Evolutionary conservation across 2,888 invertebrate species (phyloP), one percentile per base, ranked within the genome.

Genomic region (Phrixothrix hirtus): DNA sequence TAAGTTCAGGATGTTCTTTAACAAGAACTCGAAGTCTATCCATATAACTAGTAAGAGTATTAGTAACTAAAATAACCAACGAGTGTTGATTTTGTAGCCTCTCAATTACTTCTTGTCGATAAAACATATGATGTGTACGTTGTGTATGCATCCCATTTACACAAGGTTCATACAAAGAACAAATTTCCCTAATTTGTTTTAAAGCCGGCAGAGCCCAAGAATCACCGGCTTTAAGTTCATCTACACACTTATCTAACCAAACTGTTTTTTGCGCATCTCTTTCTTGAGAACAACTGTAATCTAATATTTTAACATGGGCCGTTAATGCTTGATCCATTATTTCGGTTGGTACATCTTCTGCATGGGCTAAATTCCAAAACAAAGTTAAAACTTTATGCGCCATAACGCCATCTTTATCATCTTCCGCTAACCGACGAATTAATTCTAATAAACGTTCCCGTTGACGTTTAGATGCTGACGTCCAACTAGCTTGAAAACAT

Each of bases 391-490:
- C 95, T 83, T 97, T 97, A 74, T 95, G 92, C 34, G 97, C 96
- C 97, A 97, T 97, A 6, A 96, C 94, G 39, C 97, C 97, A 75
- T 97, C 95, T 75, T 98, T 97, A 75, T 98, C 97, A 75, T 98
- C 97, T 77, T 98, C 97, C 2, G 97, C 97, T 55, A 98, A 79
- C 61, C 96, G 83, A 58, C 97, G 83, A 64, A 98, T 97, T 60
- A 98, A 81, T 78, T 98, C 97, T 65, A 98, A 77, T 60, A 98
- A 80, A 70, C 95, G 92, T 77, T 98, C 97, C 64, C 95, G 83
- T 78, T 98, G 96, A 72, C 96, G 90, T 76, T 94, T 95, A 73
- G 89, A 94, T 27, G 96, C 96, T 60, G 92, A 92, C 32, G 92
- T 92, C 97, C 97, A 97, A 66, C 77, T 75, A 69, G 90, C 92